Evolutionary conservation across 2,113 vertebrate genomes (phyloP).

Genomic region (Ailuropoda melanoleuca): DNA sequence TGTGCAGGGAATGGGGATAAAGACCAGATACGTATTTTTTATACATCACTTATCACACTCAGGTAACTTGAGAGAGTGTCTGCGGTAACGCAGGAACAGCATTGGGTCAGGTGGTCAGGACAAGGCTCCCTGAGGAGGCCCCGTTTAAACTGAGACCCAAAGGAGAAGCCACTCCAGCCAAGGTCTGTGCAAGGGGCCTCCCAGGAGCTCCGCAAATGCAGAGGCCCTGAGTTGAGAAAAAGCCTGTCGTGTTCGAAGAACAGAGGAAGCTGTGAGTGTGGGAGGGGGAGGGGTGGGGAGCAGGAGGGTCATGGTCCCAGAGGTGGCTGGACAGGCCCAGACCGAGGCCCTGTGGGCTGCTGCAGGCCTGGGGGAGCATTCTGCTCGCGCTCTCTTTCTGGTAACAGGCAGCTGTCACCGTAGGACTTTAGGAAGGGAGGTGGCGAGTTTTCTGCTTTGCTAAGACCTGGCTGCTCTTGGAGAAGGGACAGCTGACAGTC

Average conservation of each 20-base stretch:
- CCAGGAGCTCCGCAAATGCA: background rate
- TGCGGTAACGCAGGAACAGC: background rate
- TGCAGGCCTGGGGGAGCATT: background rate
- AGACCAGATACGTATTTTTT: background rate
- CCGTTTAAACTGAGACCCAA: background rate
- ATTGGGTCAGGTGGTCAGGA: background rate
- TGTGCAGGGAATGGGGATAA: background rate
- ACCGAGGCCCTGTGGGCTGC: background rate
- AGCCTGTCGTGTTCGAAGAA: background rate
- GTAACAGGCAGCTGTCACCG: background rate
- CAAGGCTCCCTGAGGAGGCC: background rate
- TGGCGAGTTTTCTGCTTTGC: background rate
- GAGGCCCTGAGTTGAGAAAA: background rate
- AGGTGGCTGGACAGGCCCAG: background rate
- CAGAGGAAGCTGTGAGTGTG: background rate
- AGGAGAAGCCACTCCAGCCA: background rate
- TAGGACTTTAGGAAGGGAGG: background rate
- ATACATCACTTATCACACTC: background rate
- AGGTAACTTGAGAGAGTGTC: background rate
- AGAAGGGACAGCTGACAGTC: background rate
- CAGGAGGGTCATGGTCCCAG: accelerated
- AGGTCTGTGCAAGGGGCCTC: background rate
- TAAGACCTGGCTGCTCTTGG: background rate
- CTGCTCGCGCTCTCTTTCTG: accelerated
- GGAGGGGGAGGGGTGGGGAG: no score